A percentile compares a stretch with the other conserved stretches of the same genome.
Conservation (phyloP, 1,140 invertebrate genomes). For the Neoseiulus cucumeris region DNA sequence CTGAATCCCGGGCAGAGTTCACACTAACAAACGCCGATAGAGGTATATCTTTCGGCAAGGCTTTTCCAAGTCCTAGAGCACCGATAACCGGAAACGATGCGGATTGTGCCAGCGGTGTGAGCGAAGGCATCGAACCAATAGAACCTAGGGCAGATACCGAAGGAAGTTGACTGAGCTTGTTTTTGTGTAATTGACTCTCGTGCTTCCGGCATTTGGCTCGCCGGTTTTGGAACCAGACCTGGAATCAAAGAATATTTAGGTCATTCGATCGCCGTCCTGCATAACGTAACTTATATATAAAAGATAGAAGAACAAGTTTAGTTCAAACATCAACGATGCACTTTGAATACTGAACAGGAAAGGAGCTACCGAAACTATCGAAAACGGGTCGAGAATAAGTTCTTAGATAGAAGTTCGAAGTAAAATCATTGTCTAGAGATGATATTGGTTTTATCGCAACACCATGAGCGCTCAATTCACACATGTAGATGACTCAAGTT, state of each 20-base stretch:
- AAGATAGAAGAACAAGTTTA: too few species aligned
- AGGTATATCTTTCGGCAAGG: neutral
- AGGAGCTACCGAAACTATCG: too few species aligned
- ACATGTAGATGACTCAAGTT: too few species aligned
- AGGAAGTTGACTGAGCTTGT: conserved; percentile 23
- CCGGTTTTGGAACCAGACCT: conserved; percentile 92
- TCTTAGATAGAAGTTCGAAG: too few species aligned
- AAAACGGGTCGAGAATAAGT: too few species aligned
- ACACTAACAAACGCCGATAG: neutral
- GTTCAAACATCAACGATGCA: too few species aligned
- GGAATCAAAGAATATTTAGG: conserved; percentile 26
- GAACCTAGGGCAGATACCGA: neutral
- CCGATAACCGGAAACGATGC: neutral
- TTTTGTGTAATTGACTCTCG: conserved; percentile 89
- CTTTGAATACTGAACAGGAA: too few species aligned
- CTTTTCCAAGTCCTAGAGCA: neutral
- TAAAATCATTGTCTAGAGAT: too few species aligned
- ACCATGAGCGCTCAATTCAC: too few species aligned
- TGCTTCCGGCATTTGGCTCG: conserved; percentile 87
- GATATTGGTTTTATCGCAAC: too few species aligned
- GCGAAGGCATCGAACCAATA: neutral
- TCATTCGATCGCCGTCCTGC: too few species aligned
- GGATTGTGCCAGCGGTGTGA: neutral
- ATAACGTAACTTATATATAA: too few species aligned
- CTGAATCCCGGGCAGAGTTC: neutral